Conservation (phyloP, 2,797 vertebrate genomes). For the Pagetopsis macropterus region DNA sequence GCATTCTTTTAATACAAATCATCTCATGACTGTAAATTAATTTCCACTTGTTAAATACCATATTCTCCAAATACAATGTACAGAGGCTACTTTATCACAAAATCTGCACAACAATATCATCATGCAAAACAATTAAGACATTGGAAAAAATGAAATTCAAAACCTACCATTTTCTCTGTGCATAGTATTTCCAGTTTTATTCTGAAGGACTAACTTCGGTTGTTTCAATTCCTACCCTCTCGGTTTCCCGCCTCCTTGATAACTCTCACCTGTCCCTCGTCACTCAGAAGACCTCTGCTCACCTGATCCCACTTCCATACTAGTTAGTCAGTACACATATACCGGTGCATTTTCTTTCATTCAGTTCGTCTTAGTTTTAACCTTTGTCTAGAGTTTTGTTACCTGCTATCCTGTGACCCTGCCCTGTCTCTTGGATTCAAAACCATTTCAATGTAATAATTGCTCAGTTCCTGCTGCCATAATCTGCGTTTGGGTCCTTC, state of each 20-base stretch:
- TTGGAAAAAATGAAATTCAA: background rate
- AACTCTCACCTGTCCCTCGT: background rate
- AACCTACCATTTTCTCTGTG: background rate
- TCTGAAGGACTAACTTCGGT: background rate
- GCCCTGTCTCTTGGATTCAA: background rate
- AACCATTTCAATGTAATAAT: too few relatives aligned
- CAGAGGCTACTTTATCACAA: too few relatives aligned
- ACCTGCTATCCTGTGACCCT: too few relatives aligned
- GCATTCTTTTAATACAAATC: background rate
- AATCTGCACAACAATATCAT: background rate
- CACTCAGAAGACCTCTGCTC: background rate
- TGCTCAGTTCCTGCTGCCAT: too few relatives aligned
- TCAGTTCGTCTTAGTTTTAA: background rate
- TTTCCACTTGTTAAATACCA: too few relatives aligned
- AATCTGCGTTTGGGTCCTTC: too few relatives aligned
- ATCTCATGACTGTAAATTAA: background rate
- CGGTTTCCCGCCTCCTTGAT: background rate
- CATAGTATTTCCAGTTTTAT: background rate
- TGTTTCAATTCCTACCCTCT: background rate
- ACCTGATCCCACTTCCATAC: background rate
- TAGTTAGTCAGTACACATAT: background rate
- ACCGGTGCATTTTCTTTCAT: background rate
- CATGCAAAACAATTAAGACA: background rate
- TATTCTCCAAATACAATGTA: too few relatives aligned
- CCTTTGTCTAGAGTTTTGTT: background rate